Evolutionary conservation across 92 coral and sea anemone species (phyloP).

Genomic region (Meandrina meandrites): DNA sequence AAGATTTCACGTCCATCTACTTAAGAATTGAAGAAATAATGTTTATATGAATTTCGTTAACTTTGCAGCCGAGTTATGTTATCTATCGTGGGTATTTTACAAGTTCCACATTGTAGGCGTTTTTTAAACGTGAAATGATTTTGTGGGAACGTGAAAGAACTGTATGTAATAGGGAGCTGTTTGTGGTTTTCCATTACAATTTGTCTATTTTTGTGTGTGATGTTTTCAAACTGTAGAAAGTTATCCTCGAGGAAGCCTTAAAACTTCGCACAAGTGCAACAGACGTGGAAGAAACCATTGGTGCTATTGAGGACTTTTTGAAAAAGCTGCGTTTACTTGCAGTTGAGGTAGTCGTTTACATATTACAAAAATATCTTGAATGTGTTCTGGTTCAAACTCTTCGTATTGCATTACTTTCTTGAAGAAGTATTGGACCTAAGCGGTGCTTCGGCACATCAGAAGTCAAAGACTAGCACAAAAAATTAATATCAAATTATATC

Average conservation of each 20-base stretch:
- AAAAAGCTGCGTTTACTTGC: conserved; percentile 54
- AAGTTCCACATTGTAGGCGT: too few relatives aligned
- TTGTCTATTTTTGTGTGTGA: too few relatives aligned
- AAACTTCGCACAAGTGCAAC: conserved; percentile 65
- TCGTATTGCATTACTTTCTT: background rate
- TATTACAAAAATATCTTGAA: background rate
- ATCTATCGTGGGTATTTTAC: too few relatives aligned
- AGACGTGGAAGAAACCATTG: conserved; percentile 66
- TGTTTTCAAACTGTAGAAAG: conserved; percentile 34
- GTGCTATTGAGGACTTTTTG: conserved; percentile 51
- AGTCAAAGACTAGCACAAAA: background rate
- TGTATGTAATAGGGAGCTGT: background rate
- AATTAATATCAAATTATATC: background rate
- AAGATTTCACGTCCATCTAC: too few relatives aligned
- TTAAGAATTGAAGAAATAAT: too few relatives aligned
- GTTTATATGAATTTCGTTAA: too few relatives aligned
- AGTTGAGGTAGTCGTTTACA: conserved; percentile 60
- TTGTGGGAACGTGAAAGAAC: background rate
- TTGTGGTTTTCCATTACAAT: too few relatives aligned
- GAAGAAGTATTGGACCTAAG: too few relatives aligned
- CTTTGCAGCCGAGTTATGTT: too few relatives aligned
- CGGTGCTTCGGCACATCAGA: background rate
- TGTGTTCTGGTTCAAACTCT: background rate
- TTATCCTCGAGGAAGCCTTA: conserved; percentile 64
- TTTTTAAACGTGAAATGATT: background rate